Evolutionary conservation across 2,888 invertebrate genomes (phyloP).

Genomic region (Polydesmus complanatus): DNA sequence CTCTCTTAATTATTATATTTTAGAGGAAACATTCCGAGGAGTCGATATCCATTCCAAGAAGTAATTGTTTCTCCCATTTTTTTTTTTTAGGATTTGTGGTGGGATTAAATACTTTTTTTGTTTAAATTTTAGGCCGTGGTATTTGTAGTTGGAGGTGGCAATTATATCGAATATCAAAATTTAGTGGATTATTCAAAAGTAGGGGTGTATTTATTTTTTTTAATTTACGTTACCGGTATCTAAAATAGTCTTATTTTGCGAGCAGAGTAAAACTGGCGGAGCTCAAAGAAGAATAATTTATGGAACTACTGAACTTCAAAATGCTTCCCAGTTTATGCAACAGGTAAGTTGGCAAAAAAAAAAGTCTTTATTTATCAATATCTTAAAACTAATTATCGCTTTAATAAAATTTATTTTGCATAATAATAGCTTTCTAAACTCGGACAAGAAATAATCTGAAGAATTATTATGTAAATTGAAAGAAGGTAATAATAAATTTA

Average conservation of each 20-base stretch:
- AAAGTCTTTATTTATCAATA: too few species aligned
- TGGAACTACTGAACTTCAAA: constrained; percentile 85
- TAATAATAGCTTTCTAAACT: too few species aligned
- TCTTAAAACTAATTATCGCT: too few species aligned
- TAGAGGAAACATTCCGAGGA: constrained; percentile 27
- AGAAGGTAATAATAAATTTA: too few species aligned
- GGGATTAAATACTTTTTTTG: too few species aligned
- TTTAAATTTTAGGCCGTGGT: constrained; percentile 53
- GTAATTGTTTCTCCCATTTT: constrained; percentile 16
- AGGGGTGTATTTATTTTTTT: constrained; percentile 9
- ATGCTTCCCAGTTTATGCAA: constrained; percentile 84
- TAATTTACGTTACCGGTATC: constrained; percentile 12
- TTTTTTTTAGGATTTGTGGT: neutral
- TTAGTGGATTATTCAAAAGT: constrained; percentile 86
- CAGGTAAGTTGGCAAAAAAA: constrained; percentile 58
- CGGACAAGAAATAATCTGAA: too few species aligned
- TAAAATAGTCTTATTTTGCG: constrained; percentile 24
- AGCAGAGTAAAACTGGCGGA: constrained; percentile 47
- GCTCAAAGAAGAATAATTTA: constrained; percentile 69
- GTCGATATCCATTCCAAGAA: constrained; percentile 30
- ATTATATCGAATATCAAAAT: constrained; percentile 99
- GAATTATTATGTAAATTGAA: too few species aligned
- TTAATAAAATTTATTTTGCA: too few species aligned
- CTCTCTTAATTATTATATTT: neutral
- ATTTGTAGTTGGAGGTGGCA: constrained; percentile 84